Percentiles rank a stretch among this genome's conserved stretches.
Evolutionary conservation across 2,797 vertebrate species (phyloP).

Genomic region (Eremophila alpestris): DNA sequence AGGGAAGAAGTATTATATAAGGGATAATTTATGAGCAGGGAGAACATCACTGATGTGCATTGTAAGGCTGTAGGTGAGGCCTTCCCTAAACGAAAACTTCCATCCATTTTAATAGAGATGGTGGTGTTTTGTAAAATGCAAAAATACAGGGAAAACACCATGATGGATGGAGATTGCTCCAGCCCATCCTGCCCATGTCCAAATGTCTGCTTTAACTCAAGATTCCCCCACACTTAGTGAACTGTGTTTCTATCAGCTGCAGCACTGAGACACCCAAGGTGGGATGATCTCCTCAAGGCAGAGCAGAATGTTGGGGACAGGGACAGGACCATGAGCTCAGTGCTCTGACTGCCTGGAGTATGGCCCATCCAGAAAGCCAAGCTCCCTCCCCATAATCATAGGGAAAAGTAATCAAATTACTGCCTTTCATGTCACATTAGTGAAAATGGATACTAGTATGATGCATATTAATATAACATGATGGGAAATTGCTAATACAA

Average conservation of each 20-base stretch:
- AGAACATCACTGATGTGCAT: background rate
- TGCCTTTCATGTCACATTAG: constrained; percentile 80
- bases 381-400: constrained; percentile 39
- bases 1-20: background rate
- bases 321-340: rapidly evolving
- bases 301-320: background rate
- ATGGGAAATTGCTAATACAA: constrained; percentile 82
- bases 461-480: constrained; percentile 81
- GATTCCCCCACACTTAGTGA: background rate
- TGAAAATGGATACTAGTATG: constrained; percentile 76
- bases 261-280: background rate
- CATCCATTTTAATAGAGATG: background rate
- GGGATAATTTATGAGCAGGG: background rate
- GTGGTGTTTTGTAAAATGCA: background rate
- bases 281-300: background rate
- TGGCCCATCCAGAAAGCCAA: constrained; percentile 15
- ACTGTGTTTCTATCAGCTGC: background rate
- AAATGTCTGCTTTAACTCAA: background rate
- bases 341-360: background rate
- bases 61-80: background rate
- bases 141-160: background rate
- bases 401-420: constrained; percentile 80
- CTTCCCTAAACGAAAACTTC: background rate
- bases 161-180: background rate
- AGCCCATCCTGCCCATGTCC: constrained; percentile 3